Percentiles rank a stretch among this genome's conserved stretches.
Evolutionary conservation across 30 jellyfish, hydroid and myxozoan genomes (phyloP).

Genomic region (Aurelia sp.): DNA sequence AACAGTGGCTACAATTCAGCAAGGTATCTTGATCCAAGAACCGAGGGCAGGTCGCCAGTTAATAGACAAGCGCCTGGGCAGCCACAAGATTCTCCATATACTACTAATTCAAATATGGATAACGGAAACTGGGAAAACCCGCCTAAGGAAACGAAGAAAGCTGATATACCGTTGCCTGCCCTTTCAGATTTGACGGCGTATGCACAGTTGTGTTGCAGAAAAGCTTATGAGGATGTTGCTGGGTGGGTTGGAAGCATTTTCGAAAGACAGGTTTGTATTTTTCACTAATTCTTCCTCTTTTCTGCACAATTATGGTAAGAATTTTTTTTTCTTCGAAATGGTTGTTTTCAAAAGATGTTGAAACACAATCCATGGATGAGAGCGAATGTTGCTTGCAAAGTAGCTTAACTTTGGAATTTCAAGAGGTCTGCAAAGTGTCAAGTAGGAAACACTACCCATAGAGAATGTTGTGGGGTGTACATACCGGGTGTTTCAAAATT

Average conservation of each 20-base stretch:
- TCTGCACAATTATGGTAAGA: too few relatives aligned
- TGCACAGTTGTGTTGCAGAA: slow-evolving; percentile 64
- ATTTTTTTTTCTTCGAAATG: too few relatives aligned
- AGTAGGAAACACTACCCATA: too few relatives aligned
- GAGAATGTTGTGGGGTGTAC: too few relatives aligned
- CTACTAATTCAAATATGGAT: slow-evolving; percentile 15
- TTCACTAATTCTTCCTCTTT: too few relatives aligned
- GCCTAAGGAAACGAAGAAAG: slow-evolving; percentile 27
- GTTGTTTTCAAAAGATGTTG: too few relatives aligned
- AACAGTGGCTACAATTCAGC: slow-evolving; percentile 25
- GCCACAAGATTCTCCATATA: slow-evolving; percentile 15
- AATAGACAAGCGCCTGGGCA: slow-evolving; percentile 5
- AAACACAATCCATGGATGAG: too few relatives aligned
- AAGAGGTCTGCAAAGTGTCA: too few relatives aligned
- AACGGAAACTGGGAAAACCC: slow-evolving; percentile 47
- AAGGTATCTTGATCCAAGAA: slow-evolving; percentile 58
- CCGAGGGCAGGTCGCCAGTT: slow-evolving; percentile 45
- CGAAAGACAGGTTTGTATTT: slow-evolving; percentile 81
- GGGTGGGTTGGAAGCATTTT: slow-evolving; percentile 87
- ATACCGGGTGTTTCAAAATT: too few relatives aligned
- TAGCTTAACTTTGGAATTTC: too few relatives aligned
- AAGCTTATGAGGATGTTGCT: slow-evolving; percentile 72
- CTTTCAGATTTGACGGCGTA: slow-evolving; percentile 57
- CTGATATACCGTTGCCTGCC: slow-evolving; percentile 61
- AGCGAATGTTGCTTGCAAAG: too few relatives aligned